phyloP scores from a whole-genome alignment of 2,113 vertebrate genomes.

The Clarias magur region DNA sequence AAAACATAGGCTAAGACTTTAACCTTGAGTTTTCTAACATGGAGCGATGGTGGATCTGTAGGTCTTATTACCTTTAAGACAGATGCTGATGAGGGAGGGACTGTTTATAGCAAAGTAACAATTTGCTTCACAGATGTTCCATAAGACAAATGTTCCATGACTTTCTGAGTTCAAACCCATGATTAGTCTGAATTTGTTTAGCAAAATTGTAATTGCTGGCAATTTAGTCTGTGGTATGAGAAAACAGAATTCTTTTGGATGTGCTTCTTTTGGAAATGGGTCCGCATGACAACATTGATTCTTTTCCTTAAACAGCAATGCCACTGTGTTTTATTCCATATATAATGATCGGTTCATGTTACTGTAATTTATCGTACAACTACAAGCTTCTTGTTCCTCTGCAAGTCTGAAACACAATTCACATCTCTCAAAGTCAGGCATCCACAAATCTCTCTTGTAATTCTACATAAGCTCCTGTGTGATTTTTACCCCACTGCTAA shows the following conservation, averaged over 20 bases:
- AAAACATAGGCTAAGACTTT: not conserved
- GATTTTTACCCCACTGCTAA: not conserved
- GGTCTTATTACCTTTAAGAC: not conserved
- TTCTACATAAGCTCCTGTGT: not conserved
- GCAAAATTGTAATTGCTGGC: not conserved
- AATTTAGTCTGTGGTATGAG: not conserved
- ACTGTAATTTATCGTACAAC: too few relatives aligned
- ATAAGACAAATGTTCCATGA: not conserved
- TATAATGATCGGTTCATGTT: not conserved
- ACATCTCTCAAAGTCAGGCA: not conserved
- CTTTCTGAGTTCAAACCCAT: not conserved
- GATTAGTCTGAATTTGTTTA: not conserved
- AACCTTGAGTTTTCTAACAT: not conserved
- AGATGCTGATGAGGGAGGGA: too few relatives aligned
- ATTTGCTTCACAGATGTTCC: not conserved
- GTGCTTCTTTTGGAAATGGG: not conserved
- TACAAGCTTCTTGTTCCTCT: not conserved
- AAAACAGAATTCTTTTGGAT: not conserved
- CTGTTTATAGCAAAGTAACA: not conserved
- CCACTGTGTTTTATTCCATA: not conserved
- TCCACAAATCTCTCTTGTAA: not conserved
- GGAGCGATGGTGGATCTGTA: not conserved
- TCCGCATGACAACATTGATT: not conserved
- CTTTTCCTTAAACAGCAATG: not conserved
- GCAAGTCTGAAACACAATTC: not conserved